Evolutionary conservation across 2,113 vertebrate genomes (phyloP).

Genomic region (Cephalophus harveyi): DNA sequence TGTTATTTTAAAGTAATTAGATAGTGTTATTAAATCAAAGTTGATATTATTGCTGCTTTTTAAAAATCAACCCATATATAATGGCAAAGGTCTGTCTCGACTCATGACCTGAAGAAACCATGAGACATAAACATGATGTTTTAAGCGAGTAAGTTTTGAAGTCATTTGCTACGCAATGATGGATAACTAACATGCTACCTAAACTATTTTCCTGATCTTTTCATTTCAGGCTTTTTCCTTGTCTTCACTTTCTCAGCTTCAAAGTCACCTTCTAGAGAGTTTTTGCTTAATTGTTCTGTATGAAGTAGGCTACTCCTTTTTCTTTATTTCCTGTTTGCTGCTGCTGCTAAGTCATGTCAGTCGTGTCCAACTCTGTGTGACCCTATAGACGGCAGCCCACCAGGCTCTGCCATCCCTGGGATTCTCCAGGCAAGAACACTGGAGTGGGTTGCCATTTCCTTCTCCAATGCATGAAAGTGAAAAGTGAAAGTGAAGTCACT

Average conservation of each 20-base stretch:
- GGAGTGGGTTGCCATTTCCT: too few relatives aligned
- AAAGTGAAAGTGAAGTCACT: too few relatives aligned
- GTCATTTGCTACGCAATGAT: too few relatives aligned
- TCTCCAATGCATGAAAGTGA: too few relatives aligned
- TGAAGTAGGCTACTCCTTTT: fast-evolving
- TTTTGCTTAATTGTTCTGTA: background rate
- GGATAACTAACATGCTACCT: background rate
- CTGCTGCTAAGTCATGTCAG: too few relatives aligned
- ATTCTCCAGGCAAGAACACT: too few relatives aligned
- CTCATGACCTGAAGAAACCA: background rate
- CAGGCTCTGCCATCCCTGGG: fast-evolving
- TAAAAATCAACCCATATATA: background rate
- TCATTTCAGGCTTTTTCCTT: background rate
- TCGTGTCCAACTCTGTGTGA: too few relatives aligned
- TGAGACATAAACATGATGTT: background rate
- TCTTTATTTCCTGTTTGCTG: background rate
- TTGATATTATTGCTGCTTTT: background rate
- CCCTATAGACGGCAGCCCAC: too few relatives aligned
- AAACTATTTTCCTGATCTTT: background rate
- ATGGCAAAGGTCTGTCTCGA: background rate
- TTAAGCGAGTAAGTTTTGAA: background rate
- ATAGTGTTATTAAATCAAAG: background rate
- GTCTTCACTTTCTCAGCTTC: background rate
- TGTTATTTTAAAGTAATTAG: background rate
- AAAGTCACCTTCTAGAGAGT: background rate